Evolutionary conservation across 2,797 vertebrate species (phyloP).

Genomic region (Rhabdomys pumilio): DNA sequence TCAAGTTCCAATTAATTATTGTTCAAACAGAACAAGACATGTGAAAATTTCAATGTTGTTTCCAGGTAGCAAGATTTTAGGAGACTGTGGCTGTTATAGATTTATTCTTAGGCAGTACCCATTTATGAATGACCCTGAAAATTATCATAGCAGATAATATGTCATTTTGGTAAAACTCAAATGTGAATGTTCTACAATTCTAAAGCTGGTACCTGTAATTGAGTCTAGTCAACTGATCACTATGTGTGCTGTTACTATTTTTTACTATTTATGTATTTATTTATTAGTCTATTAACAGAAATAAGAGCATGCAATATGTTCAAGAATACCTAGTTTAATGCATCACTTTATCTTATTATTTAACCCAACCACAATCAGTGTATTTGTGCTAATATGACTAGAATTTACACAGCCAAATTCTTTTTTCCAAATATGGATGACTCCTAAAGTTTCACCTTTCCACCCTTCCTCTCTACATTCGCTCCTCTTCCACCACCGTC

Average conservation of each 20-base stretch:
- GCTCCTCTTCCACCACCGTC: neutral
- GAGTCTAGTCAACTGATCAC: neutral
- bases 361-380: slow-evolving; percentile 30
- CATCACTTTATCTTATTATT: slow-evolving; percentile 53
- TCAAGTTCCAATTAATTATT: slow-evolving; percentile 58
- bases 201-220: neutral
- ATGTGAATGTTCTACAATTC: slow-evolving; percentile 10
- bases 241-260: slow-evolving; percentile 10
- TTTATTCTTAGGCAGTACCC: slow-evolving; percentile 27
- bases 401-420: neutral
- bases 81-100: neutral
- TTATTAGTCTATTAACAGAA: slow-evolving; percentile 16
- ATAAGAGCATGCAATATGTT: neutral
- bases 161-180: slow-evolving; percentile 46
- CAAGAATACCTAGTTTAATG: slow-evolving; percentile 40
- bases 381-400: slow-evolving; percentile 15
- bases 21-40: slow-evolving; percentile 58
- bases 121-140: slow-evolving; percentile 53
- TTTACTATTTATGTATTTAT: neutral
- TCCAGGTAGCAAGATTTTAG: slow-evolving; percentile 55
- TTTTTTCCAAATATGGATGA: neutral
- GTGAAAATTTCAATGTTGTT: slow-evolving; percentile 10
- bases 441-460: too few relatives aligned
- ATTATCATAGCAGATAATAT: neutral
- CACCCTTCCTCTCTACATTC: neutral